Conservation (phyloP, 2,113 vertebrate genomes). For the Piliocolobus tephrosceles region DNA sequence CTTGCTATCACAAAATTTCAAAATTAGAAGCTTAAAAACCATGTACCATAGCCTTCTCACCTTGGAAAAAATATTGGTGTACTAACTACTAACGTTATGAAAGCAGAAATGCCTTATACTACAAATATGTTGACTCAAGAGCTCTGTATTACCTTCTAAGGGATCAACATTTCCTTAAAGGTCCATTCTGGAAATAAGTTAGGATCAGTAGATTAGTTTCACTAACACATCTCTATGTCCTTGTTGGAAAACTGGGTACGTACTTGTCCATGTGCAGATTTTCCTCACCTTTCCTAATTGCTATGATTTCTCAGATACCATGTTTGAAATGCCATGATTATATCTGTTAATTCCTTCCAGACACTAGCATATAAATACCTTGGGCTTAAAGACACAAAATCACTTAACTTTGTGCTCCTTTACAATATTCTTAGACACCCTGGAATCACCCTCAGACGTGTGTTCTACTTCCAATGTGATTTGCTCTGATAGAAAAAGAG, state of each 20-base stretch:
- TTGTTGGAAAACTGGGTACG: background rate
- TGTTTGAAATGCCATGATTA: background rate
- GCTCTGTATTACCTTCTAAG: background rate
- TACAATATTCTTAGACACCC: background rate
- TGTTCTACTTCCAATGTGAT: background rate
- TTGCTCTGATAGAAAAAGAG: background rate
- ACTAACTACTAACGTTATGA: background rate
- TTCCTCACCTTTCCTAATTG: slow-evolving; percentile 40
- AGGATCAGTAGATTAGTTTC: background rate
- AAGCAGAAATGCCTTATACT: background rate
- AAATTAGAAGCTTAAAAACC: slow-evolving; percentile 29
- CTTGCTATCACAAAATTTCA: slow-evolving; percentile 15
- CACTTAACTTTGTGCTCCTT: background rate
- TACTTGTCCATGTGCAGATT: background rate
- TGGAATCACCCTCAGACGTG: background rate
- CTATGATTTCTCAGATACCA: background rate
- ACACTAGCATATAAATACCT: background rate
- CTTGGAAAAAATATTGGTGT: slow-evolving; percentile 34
- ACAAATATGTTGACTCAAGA: background rate
- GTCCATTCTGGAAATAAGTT: background rate
- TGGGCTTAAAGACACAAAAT: background rate
- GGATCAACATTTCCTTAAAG: background rate
- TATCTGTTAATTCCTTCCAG: background rate
- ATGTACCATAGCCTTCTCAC: background rate
- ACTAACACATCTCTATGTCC: background rate